Evolutionary conservation across 2,113 vertebrate species (phyloP).

Genomic region (Rousettus leschenaultii): DNA sequence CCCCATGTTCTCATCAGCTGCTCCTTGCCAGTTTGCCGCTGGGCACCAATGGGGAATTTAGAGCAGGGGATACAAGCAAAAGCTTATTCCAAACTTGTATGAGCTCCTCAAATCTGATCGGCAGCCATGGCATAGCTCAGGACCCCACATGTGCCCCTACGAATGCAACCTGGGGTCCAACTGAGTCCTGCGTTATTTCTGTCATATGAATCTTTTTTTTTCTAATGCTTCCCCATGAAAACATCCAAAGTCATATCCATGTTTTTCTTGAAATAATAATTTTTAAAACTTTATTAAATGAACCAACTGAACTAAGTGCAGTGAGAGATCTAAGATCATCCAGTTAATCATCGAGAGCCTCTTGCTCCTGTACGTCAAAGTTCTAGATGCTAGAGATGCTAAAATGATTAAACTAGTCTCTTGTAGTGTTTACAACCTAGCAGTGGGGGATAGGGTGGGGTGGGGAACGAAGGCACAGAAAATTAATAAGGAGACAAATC

Average conservation of each 20-base stretch:
- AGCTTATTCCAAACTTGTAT: not conserved
- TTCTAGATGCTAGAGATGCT: not conserved
- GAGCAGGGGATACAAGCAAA: not conserved
- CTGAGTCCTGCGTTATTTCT: not conserved
- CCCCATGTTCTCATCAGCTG: not conserved
- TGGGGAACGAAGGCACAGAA: not conserved
- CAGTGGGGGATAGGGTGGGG: accelerated
- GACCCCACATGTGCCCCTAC: not conserved
- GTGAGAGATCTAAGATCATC: not conserved
- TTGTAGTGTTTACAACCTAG: not conserved
- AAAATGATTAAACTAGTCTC: not conserved
- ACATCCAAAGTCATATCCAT: not conserved
- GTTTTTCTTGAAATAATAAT: not conserved
- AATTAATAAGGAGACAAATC: not conserved
- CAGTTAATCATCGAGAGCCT: not conserved
- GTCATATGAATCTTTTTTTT: not conserved
- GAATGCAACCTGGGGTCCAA: not conserved
- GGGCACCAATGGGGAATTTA: not conserved
- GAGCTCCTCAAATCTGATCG: not conserved
- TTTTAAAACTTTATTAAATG: not conserved
- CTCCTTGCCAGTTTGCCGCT: not conserved
- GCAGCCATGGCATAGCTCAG: not conserved
- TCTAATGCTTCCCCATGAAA: not conserved
- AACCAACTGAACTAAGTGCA: not conserved
- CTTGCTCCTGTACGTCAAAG: accelerated